Evolutionary conservation across 2,113 vertebrate species (phyloP).

Genomic region (Passer montanus): DNA sequence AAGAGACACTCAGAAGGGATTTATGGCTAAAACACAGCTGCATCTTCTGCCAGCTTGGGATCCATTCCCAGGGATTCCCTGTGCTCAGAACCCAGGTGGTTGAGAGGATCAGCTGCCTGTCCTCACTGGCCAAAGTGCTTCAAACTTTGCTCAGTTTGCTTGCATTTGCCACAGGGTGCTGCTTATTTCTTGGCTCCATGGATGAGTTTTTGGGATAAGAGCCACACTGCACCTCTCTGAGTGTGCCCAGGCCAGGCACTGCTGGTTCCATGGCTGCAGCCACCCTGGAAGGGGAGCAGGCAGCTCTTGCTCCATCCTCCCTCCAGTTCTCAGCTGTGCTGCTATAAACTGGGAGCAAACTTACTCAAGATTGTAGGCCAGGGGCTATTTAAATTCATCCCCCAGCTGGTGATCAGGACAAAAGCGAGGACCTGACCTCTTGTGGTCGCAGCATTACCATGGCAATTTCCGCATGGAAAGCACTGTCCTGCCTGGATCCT

Average conservation of each 20-base stretch:
- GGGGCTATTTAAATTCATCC: neutral
- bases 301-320: neutral
- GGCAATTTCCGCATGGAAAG: neutral
- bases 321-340: neutral
- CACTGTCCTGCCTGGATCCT: neutral
- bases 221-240: fast-evolving
- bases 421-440: conserved; percentile 56
- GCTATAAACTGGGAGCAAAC: neutral
- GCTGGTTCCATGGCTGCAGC: fast-evolving
- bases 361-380: neutral
- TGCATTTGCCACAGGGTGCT: neutral
- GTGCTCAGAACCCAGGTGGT: fast-evolving
- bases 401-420: neutral
- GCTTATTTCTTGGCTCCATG: fast-evolving
- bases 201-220: neutral
- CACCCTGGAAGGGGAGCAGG: neutral
- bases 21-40: neutral
- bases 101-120: neutral
- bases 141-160: neutral
- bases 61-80: neutral
- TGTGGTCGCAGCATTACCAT: neutral
- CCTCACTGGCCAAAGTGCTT: neutral
- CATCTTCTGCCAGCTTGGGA: neutral
- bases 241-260: neutral
- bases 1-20: neutral